These are phyloP conservation scores for Scaptomyza tumidula DNA, from an alignment of 2,888 invertebrate species.

Conservation along the genomic window DNA sequence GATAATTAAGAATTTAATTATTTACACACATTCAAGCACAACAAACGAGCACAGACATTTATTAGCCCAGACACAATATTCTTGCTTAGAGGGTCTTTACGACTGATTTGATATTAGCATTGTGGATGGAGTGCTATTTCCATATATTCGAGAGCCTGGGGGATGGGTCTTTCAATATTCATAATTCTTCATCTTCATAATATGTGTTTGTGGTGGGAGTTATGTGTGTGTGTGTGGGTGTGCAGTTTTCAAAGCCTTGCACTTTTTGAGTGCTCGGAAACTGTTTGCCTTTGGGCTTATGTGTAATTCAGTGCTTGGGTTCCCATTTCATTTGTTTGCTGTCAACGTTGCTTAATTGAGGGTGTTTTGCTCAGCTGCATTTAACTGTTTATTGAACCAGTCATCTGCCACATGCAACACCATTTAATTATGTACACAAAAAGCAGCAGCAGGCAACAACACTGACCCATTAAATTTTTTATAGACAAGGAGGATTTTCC, in stretches of 20 bases:
- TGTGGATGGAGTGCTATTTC: conserved; percentile 2
- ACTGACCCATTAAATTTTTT: background rate
- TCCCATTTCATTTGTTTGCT: conserved; percentile 56
- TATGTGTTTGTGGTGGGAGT: conserved; percentile 10
- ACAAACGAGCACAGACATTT: conserved; percentile 45
- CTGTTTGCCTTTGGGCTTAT: conserved; percentile 49
- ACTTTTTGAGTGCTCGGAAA: conserved; percentile 34
- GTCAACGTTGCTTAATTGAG: conserved; percentile 61
- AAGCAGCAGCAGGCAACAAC: conserved; percentile 4
- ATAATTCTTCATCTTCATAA: conserved; percentile 67
- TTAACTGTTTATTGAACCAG: conserved; percentile 53
- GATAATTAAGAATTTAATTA: conserved; percentile 81
- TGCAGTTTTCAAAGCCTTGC: conserved; percentile 42
- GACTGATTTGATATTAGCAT: conserved; percentile 50
- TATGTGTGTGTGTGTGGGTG: conserved; percentile 5
- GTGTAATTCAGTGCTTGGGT: conserved; percentile 10
- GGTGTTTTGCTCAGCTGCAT: conserved; percentile 52
- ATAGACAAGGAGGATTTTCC: too few relatives aligned
- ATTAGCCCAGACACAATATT: conserved; percentile 62
- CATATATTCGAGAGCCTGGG: conserved; percentile 1
- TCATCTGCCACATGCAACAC: conserved; percentile 39
- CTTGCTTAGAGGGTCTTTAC: conserved; percentile 36
- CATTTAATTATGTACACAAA: conserved; percentile 62
- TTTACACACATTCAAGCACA: conserved; percentile 58
- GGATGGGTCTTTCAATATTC: conserved; percentile 62